Percentiles rank a stretch among this genome's conserved stretches.
Conservation (phyloP, 2,113 vertebrate genomes). For the Cairina moschata region DNA sequence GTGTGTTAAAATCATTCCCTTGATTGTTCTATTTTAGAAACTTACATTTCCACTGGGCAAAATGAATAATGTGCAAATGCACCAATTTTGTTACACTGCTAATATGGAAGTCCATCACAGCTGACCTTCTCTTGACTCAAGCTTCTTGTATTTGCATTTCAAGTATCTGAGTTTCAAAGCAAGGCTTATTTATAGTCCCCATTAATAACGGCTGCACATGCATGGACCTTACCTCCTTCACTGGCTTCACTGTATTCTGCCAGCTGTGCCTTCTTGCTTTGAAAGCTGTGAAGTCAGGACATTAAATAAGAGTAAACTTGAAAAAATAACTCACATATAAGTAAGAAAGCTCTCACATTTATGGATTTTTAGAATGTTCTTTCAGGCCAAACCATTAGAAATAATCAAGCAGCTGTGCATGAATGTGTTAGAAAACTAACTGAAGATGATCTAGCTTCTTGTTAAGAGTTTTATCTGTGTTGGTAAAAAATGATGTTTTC, state of each 20-base stretch:
- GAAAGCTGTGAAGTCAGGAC: background rate
- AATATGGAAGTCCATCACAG: background rate
- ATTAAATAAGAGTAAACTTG: background rate
- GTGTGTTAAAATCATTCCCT: background rate
- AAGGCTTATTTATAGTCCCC: background rate
- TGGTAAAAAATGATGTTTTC: background rate
- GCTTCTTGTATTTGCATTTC: background rate
- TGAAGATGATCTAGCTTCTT: background rate
- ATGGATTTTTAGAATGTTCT: background rate
- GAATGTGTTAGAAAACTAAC: background rate
- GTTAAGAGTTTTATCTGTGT: background rate
- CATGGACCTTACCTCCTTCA: background rate
- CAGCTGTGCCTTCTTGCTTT: background rate
- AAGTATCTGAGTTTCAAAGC: background rate
- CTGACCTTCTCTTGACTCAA: background rate
- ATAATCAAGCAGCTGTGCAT: background rate
- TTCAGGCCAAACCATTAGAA: background rate
- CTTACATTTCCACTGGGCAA: background rate
- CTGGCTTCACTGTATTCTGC: background rate
- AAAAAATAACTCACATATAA: background rate
- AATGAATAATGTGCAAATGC: fast-evolving
- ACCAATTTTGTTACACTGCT: background rate
- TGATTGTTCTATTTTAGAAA: background rate
- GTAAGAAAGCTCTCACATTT: background rate
- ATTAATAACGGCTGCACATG: background rate